These are phyloP conservation scores for Drosophila punjabiensis DNA, from an alignment of 1,140 invertebrate species.

Conservation along the genomic window DNA sequence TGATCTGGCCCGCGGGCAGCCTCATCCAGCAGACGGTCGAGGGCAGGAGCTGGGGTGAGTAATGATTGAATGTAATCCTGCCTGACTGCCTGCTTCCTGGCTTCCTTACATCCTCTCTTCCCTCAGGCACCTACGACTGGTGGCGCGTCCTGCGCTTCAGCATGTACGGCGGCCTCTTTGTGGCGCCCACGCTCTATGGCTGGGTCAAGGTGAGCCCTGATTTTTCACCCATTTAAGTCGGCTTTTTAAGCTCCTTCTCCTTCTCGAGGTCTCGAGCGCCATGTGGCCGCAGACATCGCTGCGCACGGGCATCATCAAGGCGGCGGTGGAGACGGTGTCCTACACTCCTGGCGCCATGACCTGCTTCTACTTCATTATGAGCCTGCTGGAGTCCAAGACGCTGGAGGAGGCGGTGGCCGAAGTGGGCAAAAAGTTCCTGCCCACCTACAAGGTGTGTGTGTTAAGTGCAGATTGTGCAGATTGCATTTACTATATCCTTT, in stretches of 20 bases:
- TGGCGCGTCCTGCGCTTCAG: conserved; percentile 88
- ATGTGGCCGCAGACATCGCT: conserved; percentile 89
- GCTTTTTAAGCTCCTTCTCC: not conserved
- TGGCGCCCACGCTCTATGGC: conserved; percentile 90
- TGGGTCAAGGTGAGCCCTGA: conserved; percentile 88
- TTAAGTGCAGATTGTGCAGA: no score
- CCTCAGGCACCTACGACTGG: conserved; percentile 86
- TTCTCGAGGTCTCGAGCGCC: conserved; percentile 84
- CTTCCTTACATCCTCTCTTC: not conserved
- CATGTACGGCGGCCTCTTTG: conserved; percentile 90
- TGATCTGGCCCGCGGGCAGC: conserved; percentile 90
- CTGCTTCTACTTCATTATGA: conserved; percentile 94
- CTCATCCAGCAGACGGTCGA: conserved; percentile 88
- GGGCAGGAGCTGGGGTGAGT: conserved; percentile 77
- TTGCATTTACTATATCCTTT: not conserved
- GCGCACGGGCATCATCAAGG: conserved; percentile 89
- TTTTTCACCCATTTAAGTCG: no score
- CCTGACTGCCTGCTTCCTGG: not conserved
- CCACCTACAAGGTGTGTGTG: conserved; percentile 87
- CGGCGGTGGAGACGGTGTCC: conserved; percentile 92
- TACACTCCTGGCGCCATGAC: conserved; percentile 93
- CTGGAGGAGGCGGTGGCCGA: conserved; percentile 89
- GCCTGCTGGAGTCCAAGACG: conserved; percentile 91
- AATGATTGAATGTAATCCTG: not conserved
- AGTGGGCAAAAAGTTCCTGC: conserved; percentile 91